These are phyloP conservation scores for Pangasius macronema DNA, from an alignment of 2,797 vertebrate genomes.

Conservation along the genomic window DNA sequence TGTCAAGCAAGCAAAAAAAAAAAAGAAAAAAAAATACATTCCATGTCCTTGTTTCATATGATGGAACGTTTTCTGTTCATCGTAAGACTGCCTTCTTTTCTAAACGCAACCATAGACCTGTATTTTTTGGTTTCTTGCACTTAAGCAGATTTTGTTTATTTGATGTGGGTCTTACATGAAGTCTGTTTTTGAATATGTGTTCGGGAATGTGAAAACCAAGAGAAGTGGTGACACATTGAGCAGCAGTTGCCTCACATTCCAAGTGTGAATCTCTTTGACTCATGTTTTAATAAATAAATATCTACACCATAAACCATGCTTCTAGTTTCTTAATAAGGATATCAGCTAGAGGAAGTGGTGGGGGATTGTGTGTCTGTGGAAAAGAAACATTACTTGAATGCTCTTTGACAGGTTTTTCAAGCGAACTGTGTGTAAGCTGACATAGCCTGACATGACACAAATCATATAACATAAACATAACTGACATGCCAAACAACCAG, in stretches of 20 bases:
- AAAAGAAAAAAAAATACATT: slow-evolving; percentile 73
- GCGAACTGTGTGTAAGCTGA: no score
- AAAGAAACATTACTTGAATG: background rate
- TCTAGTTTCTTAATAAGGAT: slow-evolving; percentile 74
- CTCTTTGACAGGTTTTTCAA: background rate
- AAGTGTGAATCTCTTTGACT: slow-evolving; percentile 83
- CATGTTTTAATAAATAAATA: slow-evolving; percentile 86
- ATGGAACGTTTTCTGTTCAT: slow-evolving; percentile 83
- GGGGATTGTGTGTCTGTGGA: background rate
- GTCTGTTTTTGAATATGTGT: slow-evolving; percentile 78
- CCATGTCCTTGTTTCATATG: slow-evolving; percentile 82
- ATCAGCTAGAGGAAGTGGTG: slow-evolving; percentile 62
- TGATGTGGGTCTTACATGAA: slow-evolving; percentile 82
- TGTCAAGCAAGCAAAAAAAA: slow-evolving; percentile 67
- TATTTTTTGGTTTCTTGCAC: slow-evolving; percentile 86
- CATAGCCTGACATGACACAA: background rate
- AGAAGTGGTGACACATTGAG: slow-evolving; percentile 73
- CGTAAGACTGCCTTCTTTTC: slow-evolving; percentile 82
- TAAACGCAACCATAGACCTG: slow-evolving; percentile 80
- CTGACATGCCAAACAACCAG: background rate
- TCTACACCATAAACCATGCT: slow-evolving; percentile 79
- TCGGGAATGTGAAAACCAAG: slow-evolving; percentile 79
- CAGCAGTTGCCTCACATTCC: slow-evolving; percentile 82
- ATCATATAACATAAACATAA: background rate
- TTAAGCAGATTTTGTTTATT: slow-evolving; percentile 85